Evolutionary conservation across 2,113 vertebrate genomes (phyloP).

Genomic region (Forbesichthys papilliferus): DNA sequence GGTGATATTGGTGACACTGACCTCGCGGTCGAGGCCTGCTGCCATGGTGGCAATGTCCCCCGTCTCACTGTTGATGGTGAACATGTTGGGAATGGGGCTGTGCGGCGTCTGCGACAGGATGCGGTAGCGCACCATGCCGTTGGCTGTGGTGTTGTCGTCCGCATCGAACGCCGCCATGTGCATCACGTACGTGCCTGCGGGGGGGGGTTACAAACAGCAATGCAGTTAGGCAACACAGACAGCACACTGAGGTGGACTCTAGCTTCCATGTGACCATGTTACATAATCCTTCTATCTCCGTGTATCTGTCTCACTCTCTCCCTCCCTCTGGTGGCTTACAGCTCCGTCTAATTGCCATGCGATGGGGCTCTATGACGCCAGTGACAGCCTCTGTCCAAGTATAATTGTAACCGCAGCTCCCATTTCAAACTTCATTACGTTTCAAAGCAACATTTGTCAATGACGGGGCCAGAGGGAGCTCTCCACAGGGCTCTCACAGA

Average conservation of each 20-base stretch:
- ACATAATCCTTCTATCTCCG: slow-evolving; percentile 24
- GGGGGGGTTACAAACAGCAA: slow-evolving; percentile 10
- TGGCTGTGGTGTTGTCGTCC: slow-evolving; percentile 90
- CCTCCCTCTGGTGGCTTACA: slow-evolving; percentile 8
- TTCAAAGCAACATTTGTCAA: slow-evolving; percentile 80
- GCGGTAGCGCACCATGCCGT: slow-evolving; percentile 93
- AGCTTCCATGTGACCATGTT: slow-evolving; percentile 37
- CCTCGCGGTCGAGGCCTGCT: slow-evolving; percentile 93
- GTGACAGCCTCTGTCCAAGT: slow-evolving; percentile 70
- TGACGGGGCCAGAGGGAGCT: slow-evolving; percentile 67
- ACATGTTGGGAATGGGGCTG: slow-evolving; percentile 95
- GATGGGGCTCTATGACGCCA: slow-evolving; percentile 67
- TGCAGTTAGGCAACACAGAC: background rate
- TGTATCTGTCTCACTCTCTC: slow-evolving; percentile 28
- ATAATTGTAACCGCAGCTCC: slow-evolving; percentile 78
- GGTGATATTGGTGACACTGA: slow-evolving; percentile 56
- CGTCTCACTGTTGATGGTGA: slow-evolving; percentile 95
- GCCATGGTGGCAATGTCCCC: slow-evolving; percentile 93
- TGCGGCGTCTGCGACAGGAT: slow-evolving; percentile 92
- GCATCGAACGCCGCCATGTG: slow-evolving; percentile 90
- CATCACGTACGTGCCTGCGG: slow-evolving; percentile 92
- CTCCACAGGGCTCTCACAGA: slow-evolving; percentile 57
- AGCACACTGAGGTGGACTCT: slow-evolving; percentile 1
- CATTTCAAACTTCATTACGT: slow-evolving; percentile 82
- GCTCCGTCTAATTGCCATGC: slow-evolving; percentile 66